Evolutionary conservation across 2,797 vertebrate genomes (phyloP), one percentile per base, ranked within the genome.

Genomic region (Sebastes elongatus): DNA sequence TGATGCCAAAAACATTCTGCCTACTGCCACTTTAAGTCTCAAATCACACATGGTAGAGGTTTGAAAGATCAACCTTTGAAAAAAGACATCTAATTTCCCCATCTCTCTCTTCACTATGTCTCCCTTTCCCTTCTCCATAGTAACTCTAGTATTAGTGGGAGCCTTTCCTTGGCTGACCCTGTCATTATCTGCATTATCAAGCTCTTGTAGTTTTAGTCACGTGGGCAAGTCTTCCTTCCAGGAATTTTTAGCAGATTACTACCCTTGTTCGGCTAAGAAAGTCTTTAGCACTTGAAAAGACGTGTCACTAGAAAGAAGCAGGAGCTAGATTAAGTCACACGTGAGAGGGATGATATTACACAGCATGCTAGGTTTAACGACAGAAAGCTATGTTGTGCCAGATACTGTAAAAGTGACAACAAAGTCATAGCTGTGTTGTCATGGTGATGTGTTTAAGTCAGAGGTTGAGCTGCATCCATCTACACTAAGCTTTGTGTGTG

Each of bases 161-260:
- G 62, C 61, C 65, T 76, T 66, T 52, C 66, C 70, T 27, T 33
- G 7, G 42, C 49, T 60, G 53, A 69, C 77, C 33, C 75, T 53
- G 64, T 76, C 67, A 83, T 83, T 83, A 84, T 72, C 42, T 52
- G 61, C 32, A 69, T 83, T 88, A 83, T 74, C 81, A 74, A 80
- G 53, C 38, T 62, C 69, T 69, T 80, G 67, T 42, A 76, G 52
- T 66, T 71, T 59, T 3, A 75, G 72, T 72, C 70, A 74, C 10
- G n/a, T 33, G 38, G 3, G 28, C 4, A 6, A 28, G 22, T 56
- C 25, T 32, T 63, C 64, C 55, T 70, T 62, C 59, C 7, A 23
- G 4, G 61, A 62, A 23, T 38, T 7, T 55, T 66, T 42, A 10
- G 22, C 49, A 78, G 72, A 76, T 82, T 74, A 78, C 57, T 46